A percentile compares a stretch with the other conserved stretches of the same genome.
phyloP scores from a whole-genome alignment of 1,140 invertebrate genomes.

The Liolophura sinensis region DNA sequence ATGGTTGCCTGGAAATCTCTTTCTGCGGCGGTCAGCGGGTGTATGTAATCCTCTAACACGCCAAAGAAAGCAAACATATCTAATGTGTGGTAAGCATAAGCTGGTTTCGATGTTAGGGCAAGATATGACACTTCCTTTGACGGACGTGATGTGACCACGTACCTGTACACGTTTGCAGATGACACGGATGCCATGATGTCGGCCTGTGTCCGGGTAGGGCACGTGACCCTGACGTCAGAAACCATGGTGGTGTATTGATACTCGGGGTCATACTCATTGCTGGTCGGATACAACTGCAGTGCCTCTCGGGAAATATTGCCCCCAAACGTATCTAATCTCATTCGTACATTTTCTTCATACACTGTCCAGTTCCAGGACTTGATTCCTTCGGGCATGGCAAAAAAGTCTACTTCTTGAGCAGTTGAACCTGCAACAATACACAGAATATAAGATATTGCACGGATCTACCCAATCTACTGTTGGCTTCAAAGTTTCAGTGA shows the following conservation, averaged over 20 bases:
- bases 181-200: slow-evolving; percentile 12
- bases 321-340: slow-evolving; percentile 28
- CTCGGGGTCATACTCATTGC: slow-evolving; percentile 17
- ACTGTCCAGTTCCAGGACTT: slow-evolving; percentile 32
- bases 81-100: slow-evolving; percentile 39
- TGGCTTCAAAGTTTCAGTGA: no score
- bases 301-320: slow-evolving; percentile 13
- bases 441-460: neutral
- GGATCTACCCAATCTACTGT: no score
- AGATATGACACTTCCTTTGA: slow-evolving; percentile 26
- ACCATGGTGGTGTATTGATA: slow-evolving; percentile 32
- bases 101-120: slow-evolving; percentile 21
- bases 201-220: slow-evolving; percentile 27
- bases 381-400: slow-evolving; percentile 10
- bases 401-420: slow-evolving; percentile 18
- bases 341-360: slow-evolving; percentile 24
- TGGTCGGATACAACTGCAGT: slow-evolving; percentile 28
- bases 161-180: slow-evolving; percentile 30
- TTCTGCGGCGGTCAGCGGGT: slow-evolving; percentile 20
- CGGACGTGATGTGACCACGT: slow-evolving; percentile 29
- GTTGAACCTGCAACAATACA: slow-evolving; percentile 16
- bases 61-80: slow-evolving; percentile 40
- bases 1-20: slow-evolving; percentile 29
- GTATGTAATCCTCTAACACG: slow-evolving; percentile 26
- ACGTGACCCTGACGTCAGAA: slow-evolving; percentile 26